Evolutionary conservation across 2,797 vertebrate species (phyloP).

Genomic region (Eutrigla gurnardus): DNA sequence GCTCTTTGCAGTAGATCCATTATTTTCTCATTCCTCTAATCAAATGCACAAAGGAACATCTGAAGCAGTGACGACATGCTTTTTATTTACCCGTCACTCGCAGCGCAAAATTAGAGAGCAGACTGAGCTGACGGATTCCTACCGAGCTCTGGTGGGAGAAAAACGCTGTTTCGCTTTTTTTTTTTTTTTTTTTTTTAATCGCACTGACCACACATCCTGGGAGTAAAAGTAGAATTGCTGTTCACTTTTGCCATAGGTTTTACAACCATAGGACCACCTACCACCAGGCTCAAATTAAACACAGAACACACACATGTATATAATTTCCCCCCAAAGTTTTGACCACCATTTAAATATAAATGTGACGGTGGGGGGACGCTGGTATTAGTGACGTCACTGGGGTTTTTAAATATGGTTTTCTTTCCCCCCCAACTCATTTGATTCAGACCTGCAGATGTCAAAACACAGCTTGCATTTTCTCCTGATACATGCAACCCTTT

Average conservation of each 20-base stretch:
- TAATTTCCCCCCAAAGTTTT: slow-evolving; percentile 73
- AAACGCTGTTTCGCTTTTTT: slow-evolving; percentile 65
- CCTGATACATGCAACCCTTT: slow-evolving; percentile 78
- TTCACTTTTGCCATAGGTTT: slow-evolving; percentile 73
- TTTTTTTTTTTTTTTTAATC: slow-evolving; percentile 68
- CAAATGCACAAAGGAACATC: slow-evolving; percentile 78
- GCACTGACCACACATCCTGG: slow-evolving; percentile 76
- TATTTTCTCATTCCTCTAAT: slow-evolving; percentile 84
- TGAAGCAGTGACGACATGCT: slow-evolving; percentile 73
- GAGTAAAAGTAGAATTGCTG: slow-evolving; percentile 72
- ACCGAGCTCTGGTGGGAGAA: slow-evolving; percentile 58
- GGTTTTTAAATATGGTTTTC: slow-evolving; percentile 73
- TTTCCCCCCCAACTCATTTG: slow-evolving; percentile 64
- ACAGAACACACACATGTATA: slow-evolving; percentile 52
- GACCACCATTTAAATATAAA: slow-evolving; percentile 80
- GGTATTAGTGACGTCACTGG: slow-evolving; percentile 79
- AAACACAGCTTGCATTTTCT: slow-evolving; percentile 70
- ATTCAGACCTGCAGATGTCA: slow-evolving; percentile 74
- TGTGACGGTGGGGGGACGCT: slow-evolving; percentile 53
- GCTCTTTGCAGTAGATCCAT: slow-evolving; percentile 81
- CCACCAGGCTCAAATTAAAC: slow-evolving; percentile 74
- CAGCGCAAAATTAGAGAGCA: slow-evolving; percentile 80
- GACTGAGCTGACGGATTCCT: slow-evolving; percentile 68
- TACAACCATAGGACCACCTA: slow-evolving; percentile 81
- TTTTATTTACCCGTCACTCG: slow-evolving; percentile 79